These are phyloP conservation scores for Varanus komodoensis DNA, from an alignment of 2,113 vertebrate genomes.

Conservation along the genomic window DNA sequence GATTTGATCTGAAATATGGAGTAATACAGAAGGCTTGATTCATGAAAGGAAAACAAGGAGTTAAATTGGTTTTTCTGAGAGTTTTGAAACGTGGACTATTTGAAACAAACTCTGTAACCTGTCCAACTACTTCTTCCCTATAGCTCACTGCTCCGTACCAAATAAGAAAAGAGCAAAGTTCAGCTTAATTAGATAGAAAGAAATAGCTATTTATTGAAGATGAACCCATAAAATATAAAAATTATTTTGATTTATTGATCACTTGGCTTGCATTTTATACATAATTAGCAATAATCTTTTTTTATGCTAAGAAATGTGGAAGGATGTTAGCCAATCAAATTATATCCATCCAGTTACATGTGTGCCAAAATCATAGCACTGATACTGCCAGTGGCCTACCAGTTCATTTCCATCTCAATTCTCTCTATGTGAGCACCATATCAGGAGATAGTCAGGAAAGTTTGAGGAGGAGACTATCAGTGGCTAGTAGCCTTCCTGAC, in stretches of 20 bases:
- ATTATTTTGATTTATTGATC: constrained; percentile 43
- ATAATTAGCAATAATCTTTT: constrained; percentile 24
- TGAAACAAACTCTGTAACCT: neutral
- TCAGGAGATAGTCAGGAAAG: neutral
- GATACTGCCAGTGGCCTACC: neutral
- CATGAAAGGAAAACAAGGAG: neutral
- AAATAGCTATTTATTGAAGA: constrained; percentile 34
- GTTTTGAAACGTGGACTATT: neutral
- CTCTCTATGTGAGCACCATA: neutral
- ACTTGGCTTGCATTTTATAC: constrained; percentile 16
- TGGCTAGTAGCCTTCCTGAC: too few species aligned
- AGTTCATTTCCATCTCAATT: neutral
- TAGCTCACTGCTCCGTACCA: neutral
- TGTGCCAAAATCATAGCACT: neutral
- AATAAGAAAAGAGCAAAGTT: constrained; percentile 2
- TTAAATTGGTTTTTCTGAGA: neutral
- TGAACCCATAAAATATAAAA: neutral
- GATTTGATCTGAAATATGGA: constrained; percentile 3
- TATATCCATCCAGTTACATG: neutral
- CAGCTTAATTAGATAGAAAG: constrained; percentile 31
- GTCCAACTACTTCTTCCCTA: neutral
- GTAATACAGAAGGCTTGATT: neutral
- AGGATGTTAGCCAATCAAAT: constrained; percentile 1
- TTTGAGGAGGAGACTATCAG: too few species aligned
- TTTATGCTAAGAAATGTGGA: neutral